These are phyloP conservation scores for Aphaenogaster floridana DNA, from an alignment of 1,140 invertebrate species.

Conservation along the genomic window DNA sequence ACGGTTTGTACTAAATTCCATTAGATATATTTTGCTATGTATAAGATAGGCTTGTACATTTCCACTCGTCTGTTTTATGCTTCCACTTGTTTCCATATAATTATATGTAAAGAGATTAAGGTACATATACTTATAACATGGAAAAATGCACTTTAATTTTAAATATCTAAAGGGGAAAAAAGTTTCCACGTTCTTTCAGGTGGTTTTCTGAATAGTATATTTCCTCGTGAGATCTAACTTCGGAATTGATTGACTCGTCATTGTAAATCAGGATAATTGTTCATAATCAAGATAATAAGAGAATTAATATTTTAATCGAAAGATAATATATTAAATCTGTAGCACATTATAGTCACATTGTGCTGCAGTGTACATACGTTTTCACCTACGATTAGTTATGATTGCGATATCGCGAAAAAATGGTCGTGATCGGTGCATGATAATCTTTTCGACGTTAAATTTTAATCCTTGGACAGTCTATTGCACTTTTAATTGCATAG, in stretches of 20 bases:
- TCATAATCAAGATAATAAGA: conserved; percentile 3
- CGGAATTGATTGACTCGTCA: not conserved
- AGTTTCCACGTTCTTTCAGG: not conserved
- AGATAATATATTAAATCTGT: not conserved
- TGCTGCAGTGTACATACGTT: conserved; percentile 26
- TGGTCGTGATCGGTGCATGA: not conserved
- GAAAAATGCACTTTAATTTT: conserved; percentile 47
- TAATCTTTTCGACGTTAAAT: conserved; percentile 1
- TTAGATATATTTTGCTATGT: conserved; percentile 56
- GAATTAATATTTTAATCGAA: not conserved
- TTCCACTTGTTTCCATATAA: conserved; percentile 58
- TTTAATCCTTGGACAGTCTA: not conserved
- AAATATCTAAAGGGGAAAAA: conserved; percentile 2
- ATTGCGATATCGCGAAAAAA: conserved; percentile 1
- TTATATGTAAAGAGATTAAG: not conserved
- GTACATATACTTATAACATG: not conserved
- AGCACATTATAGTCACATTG: not conserved
- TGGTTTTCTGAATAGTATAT: not conserved
- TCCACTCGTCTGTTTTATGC: conserved; percentile 56
- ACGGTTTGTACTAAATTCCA: conserved; percentile 55
- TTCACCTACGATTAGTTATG: not conserved
- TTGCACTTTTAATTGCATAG: conserved; percentile 12
- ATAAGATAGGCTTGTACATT: conserved; percentile 58
- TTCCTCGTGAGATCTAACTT: not conserved
- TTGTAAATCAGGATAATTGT: conserved; percentile 1